Conservation (phyloP, 2,888 invertebrate species). For the Dioctria rufipes region DNA sequence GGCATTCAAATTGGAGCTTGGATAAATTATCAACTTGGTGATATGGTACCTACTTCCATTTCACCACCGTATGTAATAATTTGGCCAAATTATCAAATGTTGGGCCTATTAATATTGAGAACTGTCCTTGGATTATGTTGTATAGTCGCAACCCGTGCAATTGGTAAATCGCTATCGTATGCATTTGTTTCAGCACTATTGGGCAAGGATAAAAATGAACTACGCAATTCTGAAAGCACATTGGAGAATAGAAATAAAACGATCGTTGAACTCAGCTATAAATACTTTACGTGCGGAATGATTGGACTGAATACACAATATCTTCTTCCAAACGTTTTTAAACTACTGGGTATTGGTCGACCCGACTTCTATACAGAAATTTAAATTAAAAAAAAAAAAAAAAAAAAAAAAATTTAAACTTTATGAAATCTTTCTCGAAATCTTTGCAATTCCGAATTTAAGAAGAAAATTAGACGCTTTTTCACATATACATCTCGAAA, state of each 20-base stretch:
- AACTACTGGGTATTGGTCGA: constrained; percentile 82
- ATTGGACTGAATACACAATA: constrained; percentile 86
- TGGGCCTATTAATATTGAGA: constrained; percentile 78
- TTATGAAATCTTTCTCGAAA: too few species aligned
- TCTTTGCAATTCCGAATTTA: too few species aligned
- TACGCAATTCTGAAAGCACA: constrained; percentile 78
- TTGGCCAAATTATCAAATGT: constrained; percentile 84
- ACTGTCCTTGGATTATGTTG: constrained; percentile 84
- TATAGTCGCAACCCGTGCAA: constrained; percentile 78
- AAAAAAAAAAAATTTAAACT: too few species aligned
- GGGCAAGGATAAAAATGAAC: constrained; percentile 77
- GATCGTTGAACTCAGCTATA: constrained; percentile 86
- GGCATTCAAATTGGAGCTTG: constrained; percentile 87
- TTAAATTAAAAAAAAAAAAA: constrained; percentile 67
- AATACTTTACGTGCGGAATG: constrained; percentile 85
- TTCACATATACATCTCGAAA: too few species aligned
- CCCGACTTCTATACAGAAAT: constrained; percentile 90
- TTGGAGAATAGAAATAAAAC: constrained; percentile 81
- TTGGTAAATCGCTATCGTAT: constrained; percentile 81
- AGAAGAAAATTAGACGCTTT: too few species aligned
- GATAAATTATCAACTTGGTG: constrained; percentile 87
- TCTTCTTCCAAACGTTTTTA: constrained; percentile 84
- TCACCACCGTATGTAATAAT: constrained; percentile 85
- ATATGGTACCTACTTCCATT: constrained; percentile 74
- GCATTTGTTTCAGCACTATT: constrained; percentile 80